Evolutionary conservation across 2,113 vertebrate species (phyloP), one percentile per base, ranked within the genome.

Genomic region (Labeo catla): DNA sequence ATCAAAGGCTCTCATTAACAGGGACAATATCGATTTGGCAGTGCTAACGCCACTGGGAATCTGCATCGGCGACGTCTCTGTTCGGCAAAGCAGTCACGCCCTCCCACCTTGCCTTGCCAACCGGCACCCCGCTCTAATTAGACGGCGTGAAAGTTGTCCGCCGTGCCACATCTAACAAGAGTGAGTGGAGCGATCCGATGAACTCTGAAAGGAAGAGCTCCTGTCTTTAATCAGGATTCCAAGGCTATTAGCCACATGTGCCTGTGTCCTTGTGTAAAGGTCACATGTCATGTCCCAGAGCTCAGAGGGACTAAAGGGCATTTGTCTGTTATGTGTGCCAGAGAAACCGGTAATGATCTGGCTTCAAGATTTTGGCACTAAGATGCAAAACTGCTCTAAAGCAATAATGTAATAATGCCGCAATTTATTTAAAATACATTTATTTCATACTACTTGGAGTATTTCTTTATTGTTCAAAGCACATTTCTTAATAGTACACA

Each of bases 1-100:
- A 90, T 92, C 92, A 92, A 84, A 90, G 52, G 70, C 83, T 86
- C 92, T 92, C 90, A 92, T 92, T 92, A 92, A 88, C 86, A 82
- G 87, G 88, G 91, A 89, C 90, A 88, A 88, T 91, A 92, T 92
- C 86, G 92, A 92, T 92, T 86, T 34, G 66, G 66, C 52, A 84
- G 81, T 66, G 68, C 76, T 83, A 76, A 89, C 81, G 85, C 89
- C 90, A 83, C 81, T 74, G 85, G 90, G 89, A 87, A 83, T 86
- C 57, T 65, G 43, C 73, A 72, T 76, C 52, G 15, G 83, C 68
- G 43, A 63, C 59, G n/a, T 81, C 70, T 86, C 86, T 74, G 52
- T 88, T 86, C 57, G 61, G 70, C 83, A 77, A 3, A 47, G 11
- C 21, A 43, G 12, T 63, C 57, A 65, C 78, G 0, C n/a, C 23